A percentile compares a stretch with the other conserved stretches of the same genome.
Evolutionary conservation across 2,888 invertebrate species (phyloP).

Genomic region (Heteromurus nitidus): DNA sequence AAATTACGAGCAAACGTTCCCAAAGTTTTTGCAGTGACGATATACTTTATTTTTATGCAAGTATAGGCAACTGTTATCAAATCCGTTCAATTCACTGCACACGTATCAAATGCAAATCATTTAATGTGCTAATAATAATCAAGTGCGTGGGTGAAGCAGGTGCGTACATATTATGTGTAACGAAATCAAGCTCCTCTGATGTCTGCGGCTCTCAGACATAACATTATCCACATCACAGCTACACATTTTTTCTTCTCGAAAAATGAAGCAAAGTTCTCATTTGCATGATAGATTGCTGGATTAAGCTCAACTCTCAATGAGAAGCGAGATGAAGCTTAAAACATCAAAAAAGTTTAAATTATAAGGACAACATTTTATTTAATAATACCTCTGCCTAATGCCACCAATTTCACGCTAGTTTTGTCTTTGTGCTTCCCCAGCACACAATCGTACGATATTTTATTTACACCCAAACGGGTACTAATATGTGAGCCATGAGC

Average conservation of each 20-base stretch:
- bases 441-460: neutral
- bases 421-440: neutral
- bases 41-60: neutral
- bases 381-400: neutral
- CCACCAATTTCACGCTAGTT: no score
- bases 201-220: neutral
- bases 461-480: no score
- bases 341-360: neutral
- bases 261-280: neutral
- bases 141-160: neutral
- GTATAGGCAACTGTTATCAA: neutral
- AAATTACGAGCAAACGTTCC: no score
- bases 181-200: neutral
- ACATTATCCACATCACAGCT: no score
- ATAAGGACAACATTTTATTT: neutral
- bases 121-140: neutral
- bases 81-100: neutral
- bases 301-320: neutral
- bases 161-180: neutral
- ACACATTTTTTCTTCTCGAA: no score
- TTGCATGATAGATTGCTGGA: slow-evolving; percentile 3
- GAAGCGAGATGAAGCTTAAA: no score
- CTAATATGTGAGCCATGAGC: neutral
- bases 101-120: neutral
- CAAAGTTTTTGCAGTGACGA: no score